These are phyloP conservation scores for Oreotrochilus melanogaster DNA, from an alignment of 2,113 vertebrate species.

Conservation along the genomic window DNA sequence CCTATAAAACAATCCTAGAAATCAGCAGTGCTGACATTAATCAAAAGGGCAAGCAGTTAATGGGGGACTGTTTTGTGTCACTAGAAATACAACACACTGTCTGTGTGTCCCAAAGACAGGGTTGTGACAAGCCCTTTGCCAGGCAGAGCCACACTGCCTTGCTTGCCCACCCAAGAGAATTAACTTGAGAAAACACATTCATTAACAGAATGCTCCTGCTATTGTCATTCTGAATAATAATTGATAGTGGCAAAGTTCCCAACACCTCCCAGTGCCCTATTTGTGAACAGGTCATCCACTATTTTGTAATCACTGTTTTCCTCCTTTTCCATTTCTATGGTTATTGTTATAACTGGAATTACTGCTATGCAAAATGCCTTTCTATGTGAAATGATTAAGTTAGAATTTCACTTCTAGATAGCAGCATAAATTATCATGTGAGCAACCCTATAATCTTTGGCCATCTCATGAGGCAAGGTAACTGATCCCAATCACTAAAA, in stretches of 20 bases:
- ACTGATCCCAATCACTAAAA: conserved; percentile 66
- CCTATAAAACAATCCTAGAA: background rate
- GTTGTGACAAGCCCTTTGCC: background rate
- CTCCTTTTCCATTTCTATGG: background rate
- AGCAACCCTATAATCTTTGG: conserved; percentile 60
- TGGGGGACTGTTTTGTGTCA: background rate
- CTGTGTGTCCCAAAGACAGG: background rate
- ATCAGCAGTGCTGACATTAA: background rate
- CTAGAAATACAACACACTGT: background rate
- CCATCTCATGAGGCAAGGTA: conserved; percentile 39
- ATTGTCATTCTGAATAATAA: background rate
- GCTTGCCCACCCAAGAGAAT: background rate
- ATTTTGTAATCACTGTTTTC: background rate
- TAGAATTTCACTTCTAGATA: conserved; percentile 29
- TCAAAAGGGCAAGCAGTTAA: background rate
- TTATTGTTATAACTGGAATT: conserved; percentile 19
- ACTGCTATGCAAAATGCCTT: background rate
- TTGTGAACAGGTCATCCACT: background rate
- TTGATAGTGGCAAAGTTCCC: background rate
- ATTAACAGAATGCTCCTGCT: background rate
- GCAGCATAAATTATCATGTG: conserved; percentile 44
- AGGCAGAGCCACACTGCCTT: background rate
- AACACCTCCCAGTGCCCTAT: background rate
- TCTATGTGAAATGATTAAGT: background rate
- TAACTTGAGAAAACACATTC: background rate